phyloP scores from a whole-genome alignment of 2,888 invertebrate genomes.

The Aphelenchoides bicaudatus region DNA sequence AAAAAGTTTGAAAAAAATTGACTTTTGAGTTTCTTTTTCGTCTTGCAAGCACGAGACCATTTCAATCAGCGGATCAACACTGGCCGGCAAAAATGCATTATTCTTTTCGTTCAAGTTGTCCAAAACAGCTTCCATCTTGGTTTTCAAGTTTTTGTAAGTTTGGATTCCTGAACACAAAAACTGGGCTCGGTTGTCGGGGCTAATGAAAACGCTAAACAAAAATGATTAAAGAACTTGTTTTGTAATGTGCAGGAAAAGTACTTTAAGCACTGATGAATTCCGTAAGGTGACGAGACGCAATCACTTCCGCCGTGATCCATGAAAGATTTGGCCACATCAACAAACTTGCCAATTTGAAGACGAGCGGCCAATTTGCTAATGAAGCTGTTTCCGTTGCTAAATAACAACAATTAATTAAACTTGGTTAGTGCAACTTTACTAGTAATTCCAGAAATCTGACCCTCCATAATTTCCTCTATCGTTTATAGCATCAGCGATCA shows the following conservation, averaged over 20 bases:
- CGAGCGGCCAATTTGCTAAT: background rate
- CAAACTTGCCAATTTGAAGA: background rate
- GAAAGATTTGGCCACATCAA: background rate
- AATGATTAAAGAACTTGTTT: too few relatives aligned
- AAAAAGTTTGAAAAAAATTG: constrained; percentile 1
- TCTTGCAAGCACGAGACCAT: background rate
- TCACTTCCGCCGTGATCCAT: background rate
- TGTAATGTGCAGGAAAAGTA: too few relatives aligned
- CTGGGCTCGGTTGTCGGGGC: background rate
- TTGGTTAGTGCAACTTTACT: background rate
- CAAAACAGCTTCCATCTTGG: background rate
- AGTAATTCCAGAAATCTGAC: background rate
- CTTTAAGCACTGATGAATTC: background rate
- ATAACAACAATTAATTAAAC: background rate
- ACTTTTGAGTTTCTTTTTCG: background rate
- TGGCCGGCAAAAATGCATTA: background rate
- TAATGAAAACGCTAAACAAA: too few relatives aligned
- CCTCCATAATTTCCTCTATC: background rate
- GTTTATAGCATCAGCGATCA: background rate
- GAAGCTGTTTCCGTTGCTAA: background rate
- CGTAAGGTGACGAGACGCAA: constrained; percentile 1
- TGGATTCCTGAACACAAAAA: constrained; percentile 2
- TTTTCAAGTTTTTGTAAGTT: background rate
- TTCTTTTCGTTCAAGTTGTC: too few relatives aligned
- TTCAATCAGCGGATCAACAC: background rate